Evolutionary conservation across 2,797 vertebrate genomes (phyloP), one percentile per base, ranked within the genome.

Genomic region (Phyllotis vaccarum): DNA sequence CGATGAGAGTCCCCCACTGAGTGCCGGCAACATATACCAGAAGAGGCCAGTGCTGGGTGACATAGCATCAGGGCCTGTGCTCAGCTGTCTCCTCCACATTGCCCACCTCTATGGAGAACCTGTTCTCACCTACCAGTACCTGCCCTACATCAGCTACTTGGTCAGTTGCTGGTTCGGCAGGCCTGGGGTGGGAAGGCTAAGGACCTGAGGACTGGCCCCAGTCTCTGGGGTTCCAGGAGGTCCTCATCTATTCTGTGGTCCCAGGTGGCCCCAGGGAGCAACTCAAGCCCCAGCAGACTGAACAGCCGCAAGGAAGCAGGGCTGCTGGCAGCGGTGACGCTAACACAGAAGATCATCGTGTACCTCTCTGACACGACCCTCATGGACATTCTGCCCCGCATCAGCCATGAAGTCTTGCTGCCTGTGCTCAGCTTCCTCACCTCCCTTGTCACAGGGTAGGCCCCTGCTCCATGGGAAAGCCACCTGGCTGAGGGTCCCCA

Each of bases 371-470:
- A 99, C 97, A 99, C 99, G 93, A 99, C 99, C 0, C 98, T 99
- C 72, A 99, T 99, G 99, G 99, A 99, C 98, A 99, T 99, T 98
- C 99, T 99, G 13, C 99, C 99, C 98, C 99, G 99, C 95, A 99
- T 99, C 97, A 99, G 99, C 98, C 99, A 99, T 94, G 99, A 99
- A 96, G 99, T 99, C 94, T 98, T 99, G 81, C 98, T 99, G 70
- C 99, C 99, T 0, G 99, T 99, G 89, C 98, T 99, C 88, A 98
- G 99, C 97, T 99, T 99, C 96, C 99, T 99, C 82, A 99, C 99
- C 11, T 99, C 99, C 0, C 99, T 99, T 0, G 96, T 97, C 49
- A 97, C 99, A 13, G 99, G 99, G 99, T 99, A 98, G 98, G 98
- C 0, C n/a, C 19, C 85, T 12, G 22, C 10, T 37, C 62, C 10